These are phyloP conservation scores for Eremobia ochroleuca DNA, from an alignment of 2,888 invertebrate species.

Conservation along the genomic window DNA sequence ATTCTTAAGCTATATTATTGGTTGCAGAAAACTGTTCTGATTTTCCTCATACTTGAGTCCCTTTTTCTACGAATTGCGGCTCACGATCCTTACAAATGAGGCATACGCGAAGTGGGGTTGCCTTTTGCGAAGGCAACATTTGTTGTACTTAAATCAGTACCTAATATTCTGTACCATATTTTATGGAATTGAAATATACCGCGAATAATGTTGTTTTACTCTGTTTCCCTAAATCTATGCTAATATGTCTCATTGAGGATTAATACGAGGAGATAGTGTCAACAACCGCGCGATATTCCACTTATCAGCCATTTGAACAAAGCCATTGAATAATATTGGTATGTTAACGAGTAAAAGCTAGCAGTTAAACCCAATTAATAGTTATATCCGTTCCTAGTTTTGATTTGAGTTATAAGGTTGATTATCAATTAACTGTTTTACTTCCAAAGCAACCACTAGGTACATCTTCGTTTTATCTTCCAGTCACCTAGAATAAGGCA, in stretches of 20 bases:
- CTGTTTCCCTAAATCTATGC: constrained; percentile 21
- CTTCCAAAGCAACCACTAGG: not conserved
- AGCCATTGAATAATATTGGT: constrained; percentile 55
- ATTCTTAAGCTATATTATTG: constrained; percentile 36
- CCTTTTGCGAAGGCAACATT: constrained; percentile 31
- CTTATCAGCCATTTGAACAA: constrained; percentile 44
- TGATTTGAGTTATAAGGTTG: constrained; percentile 9
- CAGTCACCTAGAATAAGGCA: not conserved
- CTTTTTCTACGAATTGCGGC: constrained; percentile 34
- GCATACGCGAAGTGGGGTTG: constrained; percentile 17
- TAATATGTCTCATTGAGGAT: constrained; percentile 51
- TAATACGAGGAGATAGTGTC: constrained; percentile 55
- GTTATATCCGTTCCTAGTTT: constrained; percentile 14
- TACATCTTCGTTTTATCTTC: not conserved
- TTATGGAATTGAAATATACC: constrained; percentile 13
- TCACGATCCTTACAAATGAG: constrained; percentile 46
- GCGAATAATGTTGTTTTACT: not conserved
- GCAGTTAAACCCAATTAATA: constrained; percentile 46
- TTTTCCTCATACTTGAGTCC: constrained; percentile 46
- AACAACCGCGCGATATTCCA: constrained; percentile 53
- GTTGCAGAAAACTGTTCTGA: constrained; percentile 33
- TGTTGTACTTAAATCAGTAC: constrained; percentile 27
- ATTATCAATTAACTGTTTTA: not conserved
- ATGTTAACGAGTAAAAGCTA: constrained; percentile 45
- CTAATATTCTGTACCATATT: constrained; percentile 2